Evolutionary conservation across 2,888 invertebrate genomes (phyloP), one percentile per base, ranked within the genome.

Genomic region (Mimachlamys varia): DNA sequence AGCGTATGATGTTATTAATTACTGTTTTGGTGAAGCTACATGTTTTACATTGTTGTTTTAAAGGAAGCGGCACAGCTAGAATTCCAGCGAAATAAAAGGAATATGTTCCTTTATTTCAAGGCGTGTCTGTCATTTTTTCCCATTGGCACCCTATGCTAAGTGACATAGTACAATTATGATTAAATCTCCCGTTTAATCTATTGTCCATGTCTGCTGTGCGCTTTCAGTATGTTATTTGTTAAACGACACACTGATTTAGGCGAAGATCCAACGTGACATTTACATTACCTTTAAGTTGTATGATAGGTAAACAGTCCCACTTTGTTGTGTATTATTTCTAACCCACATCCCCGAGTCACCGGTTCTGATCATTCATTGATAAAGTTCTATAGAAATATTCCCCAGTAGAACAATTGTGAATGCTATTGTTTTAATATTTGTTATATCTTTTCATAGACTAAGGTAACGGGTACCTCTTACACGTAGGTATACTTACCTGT

Each of bases 391-490:
- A 12, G 76, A 76, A 62, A 22, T 62, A 62, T 62, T 62, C 62
- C 62, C 22, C 62, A 62, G 27, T 1, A 22, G 27, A 76, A 27
- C 27, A 76, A 33, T 33, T 62, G 62, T 62, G 22, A 62, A 5
- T 76, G 12, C 76, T 76, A 76, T 76, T 76, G 76, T 76, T 76
- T 76, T 76, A 76, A 76, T 76, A 33, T 76, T 76, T 76, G 33
- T 33, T 76, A 76, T 76, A 33, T 27, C 33, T 76, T 76, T 76
- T 76, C 12, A 76, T 76, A 58, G 58, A 22, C 58, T n/a, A 58
- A 76, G 76, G 76, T 76, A 76, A 76, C 15, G 33, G 15, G 76
- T 76, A 76, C 76, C 33, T 12, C 7, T 19, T 76, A 33, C 27
- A 76, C 27, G 33, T 33, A 22, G 13, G 76, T 17, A 76, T 76